Evolutionary conservation across 2,113 vertebrate species (phyloP).

Genomic region (Condylura cristata): DNA sequence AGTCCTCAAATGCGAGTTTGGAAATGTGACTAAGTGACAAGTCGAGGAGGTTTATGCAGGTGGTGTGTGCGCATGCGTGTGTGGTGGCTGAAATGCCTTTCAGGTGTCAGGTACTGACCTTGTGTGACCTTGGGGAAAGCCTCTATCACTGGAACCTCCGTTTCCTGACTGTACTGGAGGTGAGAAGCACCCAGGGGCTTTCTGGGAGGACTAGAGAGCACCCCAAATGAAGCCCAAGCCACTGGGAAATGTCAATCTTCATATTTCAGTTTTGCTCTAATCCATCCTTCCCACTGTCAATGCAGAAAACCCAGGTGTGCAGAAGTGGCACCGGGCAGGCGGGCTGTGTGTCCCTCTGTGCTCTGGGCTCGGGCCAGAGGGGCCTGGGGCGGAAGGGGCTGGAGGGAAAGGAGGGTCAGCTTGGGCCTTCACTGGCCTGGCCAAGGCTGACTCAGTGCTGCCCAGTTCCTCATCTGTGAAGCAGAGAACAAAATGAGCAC

Average conservation of each 20-base stretch:
- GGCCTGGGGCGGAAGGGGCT: background rate
- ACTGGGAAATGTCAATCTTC: background rate
- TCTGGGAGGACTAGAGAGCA: background rate
- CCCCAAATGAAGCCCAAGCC: background rate
- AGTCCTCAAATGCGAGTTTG: no score
- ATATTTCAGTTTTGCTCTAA: background rate
- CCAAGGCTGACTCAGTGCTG: background rate
- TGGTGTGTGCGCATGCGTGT: no score
- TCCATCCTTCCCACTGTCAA: background rate
- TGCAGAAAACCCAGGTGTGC: background rate
- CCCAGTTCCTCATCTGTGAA: background rate
- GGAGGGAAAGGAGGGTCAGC: background rate
- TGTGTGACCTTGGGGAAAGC: background rate
- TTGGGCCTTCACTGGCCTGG: background rate
- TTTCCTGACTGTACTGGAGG: background rate
- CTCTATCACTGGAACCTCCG: background rate
- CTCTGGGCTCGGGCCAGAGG: background rate
- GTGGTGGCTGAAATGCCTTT: no score
- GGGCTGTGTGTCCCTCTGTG: background rate
- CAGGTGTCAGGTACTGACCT: no score
- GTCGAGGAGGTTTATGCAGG: no score
- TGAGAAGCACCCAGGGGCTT: background rate
- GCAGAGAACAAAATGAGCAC: background rate
- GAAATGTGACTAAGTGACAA: no score
- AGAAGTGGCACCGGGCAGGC: no score